These are phyloP conservation scores for Ctenicera cuprea DNA, from an alignment of 2,888 invertebrate genomes.

Conservation along the genomic window DNA sequence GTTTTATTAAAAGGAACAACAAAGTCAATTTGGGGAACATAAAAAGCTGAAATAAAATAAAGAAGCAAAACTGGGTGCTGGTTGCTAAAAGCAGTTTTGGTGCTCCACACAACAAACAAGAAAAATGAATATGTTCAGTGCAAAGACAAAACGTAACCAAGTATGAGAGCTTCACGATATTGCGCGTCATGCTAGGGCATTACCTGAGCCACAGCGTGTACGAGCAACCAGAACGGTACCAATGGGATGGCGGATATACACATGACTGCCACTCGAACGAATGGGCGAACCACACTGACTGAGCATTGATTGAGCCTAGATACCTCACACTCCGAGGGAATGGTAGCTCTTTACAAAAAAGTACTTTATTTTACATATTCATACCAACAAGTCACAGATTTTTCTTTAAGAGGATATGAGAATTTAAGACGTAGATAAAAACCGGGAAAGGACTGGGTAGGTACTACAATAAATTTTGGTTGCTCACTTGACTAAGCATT, in stretches of 20 bases:
- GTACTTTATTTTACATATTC: conserved; percentile 66
- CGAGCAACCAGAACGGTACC: conserved; percentile 68
- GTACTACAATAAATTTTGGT: conserved; percentile 29
- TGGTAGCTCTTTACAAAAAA: conserved; percentile 70
- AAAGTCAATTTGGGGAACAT: conserved; percentile 18
- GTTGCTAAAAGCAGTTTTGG: conserved; percentile 1
- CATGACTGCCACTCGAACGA: conserved; percentile 67
- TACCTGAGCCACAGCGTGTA: conserved; percentile 69
- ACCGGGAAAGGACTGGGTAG: conserved; percentile 36
- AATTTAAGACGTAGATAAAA: conserved; percentile 26
- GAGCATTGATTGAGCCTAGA: conserved; percentile 67
- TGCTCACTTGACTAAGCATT: conserved; percentile 28
- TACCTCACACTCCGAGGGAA: conserved; percentile 68
- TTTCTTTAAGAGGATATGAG: conserved; percentile 34
- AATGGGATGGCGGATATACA: conserved; percentile 67
- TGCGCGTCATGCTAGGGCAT: conserved; percentile 71
- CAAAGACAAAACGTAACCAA: conserved; percentile 67
- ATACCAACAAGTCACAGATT: conserved; percentile 53
- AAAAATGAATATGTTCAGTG: conserved; percentile 38
- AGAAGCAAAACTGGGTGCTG: conserved; percentile 1
- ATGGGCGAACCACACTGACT: conserved; percentile 66
- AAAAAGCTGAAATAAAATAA: conserved; percentile 18
- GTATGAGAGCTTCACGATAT: conserved; percentile 61
- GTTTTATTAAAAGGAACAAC: conserved; percentile 7
- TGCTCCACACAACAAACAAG: conserved; percentile 37